These are phyloP conservation scores for Brachyptera risi DNA, from an alignment of 2,888 invertebrate species.

Conservation along the genomic window DNA sequence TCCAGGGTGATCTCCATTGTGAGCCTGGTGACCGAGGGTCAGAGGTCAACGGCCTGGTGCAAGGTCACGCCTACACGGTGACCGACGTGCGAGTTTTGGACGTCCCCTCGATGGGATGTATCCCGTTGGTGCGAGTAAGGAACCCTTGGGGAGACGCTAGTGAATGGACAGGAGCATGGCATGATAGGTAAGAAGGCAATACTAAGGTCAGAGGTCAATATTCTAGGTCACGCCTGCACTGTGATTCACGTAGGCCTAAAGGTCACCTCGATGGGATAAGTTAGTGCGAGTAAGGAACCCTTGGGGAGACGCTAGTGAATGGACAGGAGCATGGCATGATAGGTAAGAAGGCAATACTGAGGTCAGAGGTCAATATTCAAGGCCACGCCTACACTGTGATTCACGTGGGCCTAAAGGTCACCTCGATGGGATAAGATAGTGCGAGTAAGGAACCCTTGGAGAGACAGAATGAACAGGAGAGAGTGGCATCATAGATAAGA, in stretches of 20 bases:
- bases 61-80: constrained; percentile 49
- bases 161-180: constrained; percentile 50
- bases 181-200: constrained; percentile 39
- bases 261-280: constrained; percentile 22
- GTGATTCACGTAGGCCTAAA: constrained; percentile 44
- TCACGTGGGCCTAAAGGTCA: too few relatives aligned
- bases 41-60: constrained; percentile 44
- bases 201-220: constrained; percentile 42
- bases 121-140: constrained; percentile 44
- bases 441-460: constrained; percentile 48
- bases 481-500: constrained; percentile 43
- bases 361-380: too few relatives aligned
- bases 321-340: constrained; percentile 48
- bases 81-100: constrained; percentile 43
- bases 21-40: constrained; percentile 38
- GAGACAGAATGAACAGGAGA: constrained; percentile 49
- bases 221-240: constrained; percentile 49
- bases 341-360: too few relatives aligned
- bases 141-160: constrained; percentile 49
- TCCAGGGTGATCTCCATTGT: background rate
- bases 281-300: constrained; percentile 46
- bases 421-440: too few relatives aligned
- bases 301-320: constrained; percentile 48
- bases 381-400: too few relatives aligned
- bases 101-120: constrained; percentile 28